A percentile compares a stretch with the other conserved stretches of the same genome.
These are phyloP conservation scores for Pentamera pediparva DNA, from an alignment of 53 echinoderm and acorn worm species.

Conservation along the genomic window DNA sequence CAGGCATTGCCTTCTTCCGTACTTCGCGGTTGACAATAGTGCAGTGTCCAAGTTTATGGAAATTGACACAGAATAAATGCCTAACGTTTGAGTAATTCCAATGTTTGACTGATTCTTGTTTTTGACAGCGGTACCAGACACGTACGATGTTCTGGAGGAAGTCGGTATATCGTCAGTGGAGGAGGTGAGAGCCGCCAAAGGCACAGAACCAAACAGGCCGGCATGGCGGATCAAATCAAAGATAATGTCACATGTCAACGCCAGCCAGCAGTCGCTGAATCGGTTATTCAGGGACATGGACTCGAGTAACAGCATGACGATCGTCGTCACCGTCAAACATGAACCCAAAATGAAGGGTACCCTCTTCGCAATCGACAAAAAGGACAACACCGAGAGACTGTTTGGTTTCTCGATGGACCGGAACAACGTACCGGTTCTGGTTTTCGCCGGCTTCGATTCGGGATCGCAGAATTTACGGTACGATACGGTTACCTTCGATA, in stretches of 20 bases:
- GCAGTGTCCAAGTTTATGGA: too few species aligned
- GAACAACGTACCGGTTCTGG: slow-evolving; percentile 4
- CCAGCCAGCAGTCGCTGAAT: background rate
- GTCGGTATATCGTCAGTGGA: slow-evolving; percentile 60
- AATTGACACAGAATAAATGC: too few species aligned
- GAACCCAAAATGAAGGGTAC: slow-evolving; percentile 13
- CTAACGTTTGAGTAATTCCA: too few species aligned
- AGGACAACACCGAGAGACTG: background rate
- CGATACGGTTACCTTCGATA: background rate
- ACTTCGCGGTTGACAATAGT: too few species aligned
- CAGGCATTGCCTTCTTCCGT: too few species aligned
- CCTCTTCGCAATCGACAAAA: slow-evolving; percentile 4
- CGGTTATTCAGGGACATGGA: background rate
- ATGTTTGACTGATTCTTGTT: too few species aligned
- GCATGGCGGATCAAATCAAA: slow-evolving; percentile 69
- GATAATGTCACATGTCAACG: background rate
- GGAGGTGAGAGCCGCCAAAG: slow-evolving; percentile 64
- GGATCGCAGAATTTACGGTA: background rate
- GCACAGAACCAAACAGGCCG: slow-evolving; percentile 40
- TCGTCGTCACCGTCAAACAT: background rate
- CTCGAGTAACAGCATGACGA: background rate
- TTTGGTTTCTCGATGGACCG: slow-evolving; percentile 10
- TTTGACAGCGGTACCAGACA: background rate
- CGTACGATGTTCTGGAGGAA: slow-evolving; percentile 55
- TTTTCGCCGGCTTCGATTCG: slow-evolving; percentile 3